phyloP scores from a whole-genome alignment of 1,140 invertebrate genomes.

The Mylabris phalerata region DNA sequence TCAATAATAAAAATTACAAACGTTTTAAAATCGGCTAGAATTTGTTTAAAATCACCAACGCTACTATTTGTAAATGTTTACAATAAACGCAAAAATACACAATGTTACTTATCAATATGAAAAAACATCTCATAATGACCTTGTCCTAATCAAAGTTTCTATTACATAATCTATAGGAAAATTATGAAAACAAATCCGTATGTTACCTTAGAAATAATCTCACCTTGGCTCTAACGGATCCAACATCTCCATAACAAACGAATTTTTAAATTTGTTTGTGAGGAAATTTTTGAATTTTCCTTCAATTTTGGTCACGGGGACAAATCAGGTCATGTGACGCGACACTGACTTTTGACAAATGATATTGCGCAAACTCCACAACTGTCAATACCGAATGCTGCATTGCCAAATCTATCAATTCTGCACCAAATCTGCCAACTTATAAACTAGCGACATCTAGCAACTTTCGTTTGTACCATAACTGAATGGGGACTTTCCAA shows the following conservation, averaged over 20 bases:
- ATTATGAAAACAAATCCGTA: neutral
- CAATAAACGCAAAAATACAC: neutral
- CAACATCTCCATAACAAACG: constrained; percentile 36
- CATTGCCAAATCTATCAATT: no score
- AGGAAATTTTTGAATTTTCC: constrained; percentile 40
- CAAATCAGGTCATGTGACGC: constrained; percentile 44
- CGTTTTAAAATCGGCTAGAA: no score
- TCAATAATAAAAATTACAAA: no score
- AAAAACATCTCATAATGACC: constrained; percentile 23
- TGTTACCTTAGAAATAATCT: neutral
- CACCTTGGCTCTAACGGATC: constrained; percentile 39
- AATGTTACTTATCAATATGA: constrained; percentile 2
- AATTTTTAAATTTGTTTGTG: constrained; percentile 12
- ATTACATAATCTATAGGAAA: constrained; percentile 33
- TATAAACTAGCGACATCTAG: no score
- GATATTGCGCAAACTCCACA: no score
- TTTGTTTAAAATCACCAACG: no score
- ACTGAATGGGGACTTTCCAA: no score
- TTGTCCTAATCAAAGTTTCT: constrained; percentile 20
- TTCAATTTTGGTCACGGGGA: constrained; percentile 44
- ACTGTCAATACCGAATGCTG: no score
- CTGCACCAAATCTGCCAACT: no score
- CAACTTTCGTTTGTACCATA: no score
- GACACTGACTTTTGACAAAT: constrained; percentile 12
- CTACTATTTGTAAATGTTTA: neutral